Evolutionary conservation across 1,140 invertebrate species (phyloP), one percentile per base, ranked within the genome.

Genomic region (Centruroides vittatus): DNA sequence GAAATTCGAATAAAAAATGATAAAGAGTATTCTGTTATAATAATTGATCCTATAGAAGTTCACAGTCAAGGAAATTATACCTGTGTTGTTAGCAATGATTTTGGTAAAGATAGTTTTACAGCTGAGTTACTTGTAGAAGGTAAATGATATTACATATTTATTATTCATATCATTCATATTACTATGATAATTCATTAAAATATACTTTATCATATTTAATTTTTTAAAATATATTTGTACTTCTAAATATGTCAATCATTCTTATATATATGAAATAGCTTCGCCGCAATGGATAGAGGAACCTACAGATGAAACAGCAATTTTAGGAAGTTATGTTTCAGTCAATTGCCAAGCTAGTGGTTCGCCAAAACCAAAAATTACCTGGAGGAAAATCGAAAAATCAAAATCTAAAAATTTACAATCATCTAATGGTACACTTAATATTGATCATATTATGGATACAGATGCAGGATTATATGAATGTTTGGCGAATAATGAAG

Each of bases 241-340:
- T 23, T 23, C 23, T 23, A 2, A 23, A 23, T 23, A 23, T 23
- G 23, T 23, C 2, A 0, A 23, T 23, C 23, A 23, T 23, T 23
- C 23, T 23, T 23, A 2, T 23, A 23, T 23, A 23, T 23, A 23
- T 23, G 11, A 8, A n/a, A 8, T 69, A 79, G 78, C 79, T 49
- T 73, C 78, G 9, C 77, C 78, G n/a, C 68, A 68, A 11, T 80
- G 79, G 79, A 67, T 76, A 4, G 70, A 73, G 23, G 74, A 78
- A 62, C 78, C 78, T 0, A 60, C 71, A 47, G 74, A 79, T 63
- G 69, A 70, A 11, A 72, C 70, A 62, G 75, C 76, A 1, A 71
- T 75, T 12, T 67, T 78, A 0, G 71, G 73, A 48, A 61, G 73
- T 7, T 66, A 66, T 47, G 71, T 75, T 0, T 54, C 65, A 4